phyloP scores from a whole-genome alignment of 2,888 invertebrate genomes.

The Parnassius glacialis region DNA sequence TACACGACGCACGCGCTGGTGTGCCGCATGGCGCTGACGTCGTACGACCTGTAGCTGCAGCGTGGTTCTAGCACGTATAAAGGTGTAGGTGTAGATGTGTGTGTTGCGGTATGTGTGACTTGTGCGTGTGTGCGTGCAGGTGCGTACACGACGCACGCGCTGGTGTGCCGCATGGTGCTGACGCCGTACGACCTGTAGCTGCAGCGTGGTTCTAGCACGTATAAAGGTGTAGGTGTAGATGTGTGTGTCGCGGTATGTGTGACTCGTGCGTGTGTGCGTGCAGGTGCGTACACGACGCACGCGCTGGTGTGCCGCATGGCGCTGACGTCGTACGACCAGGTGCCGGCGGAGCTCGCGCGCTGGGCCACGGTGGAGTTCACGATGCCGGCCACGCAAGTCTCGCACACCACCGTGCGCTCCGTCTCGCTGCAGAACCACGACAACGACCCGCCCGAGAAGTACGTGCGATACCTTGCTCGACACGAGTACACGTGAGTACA shows the following conservation, averaged over 20 bases:
- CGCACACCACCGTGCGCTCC: conserved; percentile 97
- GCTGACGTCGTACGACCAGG: conserved; percentile 97
- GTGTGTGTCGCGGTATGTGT: not conserved
- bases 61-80: no score
- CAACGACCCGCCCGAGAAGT: conserved; percentile 98
- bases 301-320: conserved; percentile 96
- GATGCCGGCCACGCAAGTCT: conserved; percentile 97
- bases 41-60: conserved; percentile 89
- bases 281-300: conserved; percentile 98
- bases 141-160: conserved; percentile 98
- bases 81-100: not conserved
- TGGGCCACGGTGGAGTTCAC: conserved; percentile 97
- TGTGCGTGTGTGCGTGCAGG: conserved; percentile 75
- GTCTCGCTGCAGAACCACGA: conserved; percentile 93
- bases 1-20: conserved; percentile 98
- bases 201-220: no score
- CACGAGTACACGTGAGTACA: conserved; percentile 93
- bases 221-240: no score
- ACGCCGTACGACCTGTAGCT: conserved; percentile 94
- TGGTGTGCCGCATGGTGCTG: conserved; percentile 96
- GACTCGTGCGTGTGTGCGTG: not conserved
- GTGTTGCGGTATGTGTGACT: not conserved
- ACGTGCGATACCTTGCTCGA: conserved; percentile 96
- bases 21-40: conserved; percentile 96
- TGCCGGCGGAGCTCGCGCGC: conserved; percentile 95